A percentile compares a stretch with the other conserved stretches of the same genome.
These are phyloP conservation scores for Rhineura floridana DNA, from an alignment of 2,113 vertebrate genomes.

Conservation along the genomic window DNA sequence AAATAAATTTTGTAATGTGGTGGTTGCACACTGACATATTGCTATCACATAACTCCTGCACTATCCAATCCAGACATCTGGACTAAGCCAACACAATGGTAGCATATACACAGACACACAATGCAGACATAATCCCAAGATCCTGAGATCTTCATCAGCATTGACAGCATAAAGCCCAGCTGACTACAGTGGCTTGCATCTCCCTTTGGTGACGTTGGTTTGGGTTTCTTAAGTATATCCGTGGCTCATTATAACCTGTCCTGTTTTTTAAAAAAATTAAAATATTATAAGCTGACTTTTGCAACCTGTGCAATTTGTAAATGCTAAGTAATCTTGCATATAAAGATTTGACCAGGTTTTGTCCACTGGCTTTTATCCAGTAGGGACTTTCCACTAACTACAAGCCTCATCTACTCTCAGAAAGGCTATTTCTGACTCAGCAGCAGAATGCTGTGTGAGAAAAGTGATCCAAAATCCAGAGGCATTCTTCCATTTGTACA, in stretches of 20 bases:
- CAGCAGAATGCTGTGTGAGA: neutral
- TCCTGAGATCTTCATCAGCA: neutral
- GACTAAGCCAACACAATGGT: neutral
- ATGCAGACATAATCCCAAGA: neutral
- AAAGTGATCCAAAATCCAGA: neutral
- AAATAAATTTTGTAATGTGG: neutral
- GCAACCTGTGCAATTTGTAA: neutral
- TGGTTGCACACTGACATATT: neutral
- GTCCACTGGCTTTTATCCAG: neutral
- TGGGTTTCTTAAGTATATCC: neutral
- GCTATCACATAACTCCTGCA: neutral
- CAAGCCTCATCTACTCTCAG: neutral
- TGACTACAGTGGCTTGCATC: too few relatives aligned
- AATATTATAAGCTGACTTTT: neutral
- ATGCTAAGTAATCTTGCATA: neutral
- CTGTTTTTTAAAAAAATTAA: too few relatives aligned
- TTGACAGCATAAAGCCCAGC: neutral
- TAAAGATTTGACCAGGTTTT: neutral
- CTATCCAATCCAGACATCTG: neutral
- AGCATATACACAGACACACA: neutral
- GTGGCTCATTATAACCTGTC: neutral
- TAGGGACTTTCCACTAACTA: neutral
- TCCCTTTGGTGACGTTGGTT: neutral
- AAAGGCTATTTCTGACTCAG: neutral
- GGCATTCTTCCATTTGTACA: neutral